Conservation (phyloP, 2,113 vertebrate genomes). For the Ceyx cyanopectus region DNA sequence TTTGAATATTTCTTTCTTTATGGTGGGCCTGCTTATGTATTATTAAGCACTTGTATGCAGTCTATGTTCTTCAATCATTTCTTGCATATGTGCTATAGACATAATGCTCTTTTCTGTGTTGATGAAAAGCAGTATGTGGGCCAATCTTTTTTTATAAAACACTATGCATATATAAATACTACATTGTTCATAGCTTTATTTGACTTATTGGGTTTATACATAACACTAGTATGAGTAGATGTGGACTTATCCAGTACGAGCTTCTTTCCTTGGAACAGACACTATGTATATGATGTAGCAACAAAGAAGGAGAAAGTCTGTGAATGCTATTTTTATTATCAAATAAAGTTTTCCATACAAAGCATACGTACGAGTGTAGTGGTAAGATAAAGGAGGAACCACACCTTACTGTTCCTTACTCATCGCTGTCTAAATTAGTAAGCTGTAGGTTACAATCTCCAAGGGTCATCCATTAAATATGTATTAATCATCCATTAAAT, state of each 20-base stretch:
- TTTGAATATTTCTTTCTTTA: conserved; percentile 85
- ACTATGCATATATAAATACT: conserved; percentile 99
- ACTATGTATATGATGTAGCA: conserved; percentile 94
- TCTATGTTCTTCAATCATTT: conserved; percentile 91
- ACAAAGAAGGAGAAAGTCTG: conserved; percentile 89
- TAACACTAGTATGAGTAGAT: conserved; percentile 91
- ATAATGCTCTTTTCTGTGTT: conserved; percentile 91
- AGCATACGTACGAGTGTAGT: conserved; percentile 75
- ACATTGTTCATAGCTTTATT: conserved; percentile 99
- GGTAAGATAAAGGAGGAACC: conserved; percentile 62
- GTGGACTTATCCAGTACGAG: conserved; percentile 87
- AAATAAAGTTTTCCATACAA: conserved; percentile 98
- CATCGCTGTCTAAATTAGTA: conserved; percentile 18
- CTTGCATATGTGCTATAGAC: conserved; percentile 88
- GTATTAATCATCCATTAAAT: conserved; percentile 4
- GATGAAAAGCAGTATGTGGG: conserved; percentile 94
- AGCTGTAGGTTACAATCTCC: neutral
- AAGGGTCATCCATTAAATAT: conserved; percentile 15
- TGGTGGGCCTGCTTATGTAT: conserved; percentile 92
- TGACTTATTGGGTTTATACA: conserved; percentile 91
- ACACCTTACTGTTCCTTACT: neutral
- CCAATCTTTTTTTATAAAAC: conserved; percentile 95
- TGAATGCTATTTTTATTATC: conserved; percentile 98
- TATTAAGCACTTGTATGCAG: conserved; percentile 90
- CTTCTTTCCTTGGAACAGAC: conserved; percentile 91